These are phyloP conservation scores for Camptogramma bilineatum DNA, from an alignment of 2,888 invertebrate species.

Conservation along the genomic window DNA sequence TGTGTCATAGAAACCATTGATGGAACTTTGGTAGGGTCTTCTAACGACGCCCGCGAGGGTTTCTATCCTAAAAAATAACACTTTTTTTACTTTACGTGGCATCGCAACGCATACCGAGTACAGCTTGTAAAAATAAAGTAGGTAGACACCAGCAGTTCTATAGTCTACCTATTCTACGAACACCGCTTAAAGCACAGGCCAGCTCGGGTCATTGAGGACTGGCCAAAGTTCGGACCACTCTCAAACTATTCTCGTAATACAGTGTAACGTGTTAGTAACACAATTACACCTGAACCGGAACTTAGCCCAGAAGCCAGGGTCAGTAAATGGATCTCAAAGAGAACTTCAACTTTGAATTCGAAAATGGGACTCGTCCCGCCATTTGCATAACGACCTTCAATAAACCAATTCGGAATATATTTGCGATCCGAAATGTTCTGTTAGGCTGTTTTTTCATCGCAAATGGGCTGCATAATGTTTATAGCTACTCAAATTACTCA, in stretches of 20 bases:
- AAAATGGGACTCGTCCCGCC: constrained; percentile 1
- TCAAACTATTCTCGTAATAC: constrained; percentile 37
- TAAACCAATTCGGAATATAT: constrained; percentile 7
- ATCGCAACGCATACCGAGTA: too few relatives aligned
- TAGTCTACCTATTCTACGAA: neutral
- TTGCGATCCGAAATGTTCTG: constrained; percentile 5
- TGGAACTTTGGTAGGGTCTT: too few relatives aligned
- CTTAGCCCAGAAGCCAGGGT: constrained; percentile 21
- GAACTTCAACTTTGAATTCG: constrained; percentile 10
- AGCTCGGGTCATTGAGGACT: constrained; percentile 25
- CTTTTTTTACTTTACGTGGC: too few relatives aligned
- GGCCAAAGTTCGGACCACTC: constrained; percentile 31
- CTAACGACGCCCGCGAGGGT: too few relatives aligned
- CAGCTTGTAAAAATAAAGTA: neutral
- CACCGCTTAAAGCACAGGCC: neutral
- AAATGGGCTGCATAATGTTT: constrained; percentile 1
- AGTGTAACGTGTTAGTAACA: constrained; percentile 43
- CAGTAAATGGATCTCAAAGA: constrained; percentile 9
- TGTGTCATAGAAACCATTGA: too few relatives aligned
- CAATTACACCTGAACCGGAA: constrained; percentile 39
- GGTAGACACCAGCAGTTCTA: neutral
- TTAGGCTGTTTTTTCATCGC: neutral
- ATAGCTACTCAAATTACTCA: neutral
- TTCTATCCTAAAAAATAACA: too few relatives aligned
- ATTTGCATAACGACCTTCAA: constrained; percentile 22